A percentile compares a stretch with the other conserved stretches of the same genome.
These are phyloP conservation scores for Aphelocoma californica DNA, from an alignment of 2,797 vertebrate genomes.

Conservation along the genomic window DNA sequence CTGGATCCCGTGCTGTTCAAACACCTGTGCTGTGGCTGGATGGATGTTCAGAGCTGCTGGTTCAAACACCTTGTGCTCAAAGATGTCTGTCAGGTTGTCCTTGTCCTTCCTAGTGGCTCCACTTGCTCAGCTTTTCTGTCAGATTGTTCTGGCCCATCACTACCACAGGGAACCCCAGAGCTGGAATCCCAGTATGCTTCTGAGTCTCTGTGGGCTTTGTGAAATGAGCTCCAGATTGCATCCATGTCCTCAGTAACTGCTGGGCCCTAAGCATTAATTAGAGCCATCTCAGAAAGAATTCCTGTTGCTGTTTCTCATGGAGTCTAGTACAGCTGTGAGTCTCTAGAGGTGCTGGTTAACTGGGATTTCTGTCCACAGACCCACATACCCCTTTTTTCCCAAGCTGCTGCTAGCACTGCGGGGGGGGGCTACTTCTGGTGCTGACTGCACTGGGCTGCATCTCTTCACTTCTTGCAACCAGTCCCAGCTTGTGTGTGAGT, in stretches of 20 bases:
- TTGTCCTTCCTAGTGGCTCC: background rate
- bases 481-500: background rate
- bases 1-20: background rate
- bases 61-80: background rate
- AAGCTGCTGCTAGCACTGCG: background rate
- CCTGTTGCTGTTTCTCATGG: background rate
- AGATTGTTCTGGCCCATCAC: background rate
- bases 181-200: background rate
- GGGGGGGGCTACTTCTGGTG: background rate
- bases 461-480: background rate
- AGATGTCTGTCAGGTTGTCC: background rate
- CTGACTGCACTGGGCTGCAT: background rate
- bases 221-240: background rate
- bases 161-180: background rate
- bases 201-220: background rate
- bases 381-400: background rate
- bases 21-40: background rate
- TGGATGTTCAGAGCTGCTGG: background rate
- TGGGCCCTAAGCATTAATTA: background rate
- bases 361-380: background rate
- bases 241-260: background rate
- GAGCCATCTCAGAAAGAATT: background rate
- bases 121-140: background rate
- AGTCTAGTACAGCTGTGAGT: background rate
- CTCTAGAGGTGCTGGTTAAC: background rate